Evolutionary conservation across 2,113 vertebrate species (phyloP), one percentile per base, ranked within the genome.

Genomic region (Perca fluviatilis): DNA sequence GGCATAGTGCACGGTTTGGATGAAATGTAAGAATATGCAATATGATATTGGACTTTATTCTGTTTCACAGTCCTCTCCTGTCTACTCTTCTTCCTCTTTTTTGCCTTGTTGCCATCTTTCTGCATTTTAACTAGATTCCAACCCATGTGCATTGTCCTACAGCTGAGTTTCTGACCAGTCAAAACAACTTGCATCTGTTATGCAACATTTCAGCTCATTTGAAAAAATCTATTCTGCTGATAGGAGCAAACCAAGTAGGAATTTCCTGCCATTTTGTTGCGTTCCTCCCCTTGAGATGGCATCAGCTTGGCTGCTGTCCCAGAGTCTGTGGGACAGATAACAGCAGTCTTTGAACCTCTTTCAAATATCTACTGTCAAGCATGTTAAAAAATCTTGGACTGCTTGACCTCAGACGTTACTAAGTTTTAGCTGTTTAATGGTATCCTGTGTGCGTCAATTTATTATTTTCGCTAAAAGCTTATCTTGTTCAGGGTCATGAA

Each of bases 261-360:
- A 94, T 95, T 95, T 95, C 94, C 94, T 90, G 89, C 86, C 77
- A 93, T 94, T 94, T 94, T 88, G 85, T 82, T 83, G 83, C 36
- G 75, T 92, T 91, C 88, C 84, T 92, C 86, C 65, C 74, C 70
- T 80, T 49, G 83, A 91, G 89, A 91, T 90, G 84, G 80, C 83
- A 93, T 92, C 87, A 80, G 86, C 57, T 82, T 92, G 93, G 90
- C 91, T 64, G 66, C 47, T 70, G 62, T 85, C 90, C 90, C 86
- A 57, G 88, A 80, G 84, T 80, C 85, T 78, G 86, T 69, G 87
- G 91, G 85, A 80, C 86, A 89, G 90, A 92, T 90, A 88, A 89
- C 84, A 78, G 69, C 79, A 69, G 56, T 60, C 77, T 84, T 82
- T 83, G 62, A 83, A 79, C 77, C 81, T 50, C 74, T 84, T 72